Evolutionary conservation across 1,140 invertebrate species (phyloP), one percentile per base, ranked within the genome.

Genomic region (Brachionus manjavacas): DNA sequence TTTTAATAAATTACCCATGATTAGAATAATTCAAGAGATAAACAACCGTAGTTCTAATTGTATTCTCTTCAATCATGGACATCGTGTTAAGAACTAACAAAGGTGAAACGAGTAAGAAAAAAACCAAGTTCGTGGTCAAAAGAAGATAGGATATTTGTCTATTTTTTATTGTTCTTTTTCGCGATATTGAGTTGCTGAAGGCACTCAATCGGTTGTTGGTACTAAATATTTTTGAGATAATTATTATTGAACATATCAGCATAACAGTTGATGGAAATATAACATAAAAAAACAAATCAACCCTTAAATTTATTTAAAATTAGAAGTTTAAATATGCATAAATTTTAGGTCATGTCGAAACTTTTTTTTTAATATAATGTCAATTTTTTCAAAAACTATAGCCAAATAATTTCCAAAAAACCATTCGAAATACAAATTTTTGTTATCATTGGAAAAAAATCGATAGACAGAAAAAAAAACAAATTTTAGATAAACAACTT

Each of bases 211-310:
- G 25, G 43, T 81, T 81, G 79, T 43, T 60, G 16, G 79, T 81
- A 41, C 35, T 64, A 46, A 60, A 81, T 68, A 81, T 60, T 64
- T 60, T 81, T 60, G 79, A 20, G 20, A 81, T 81, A 35, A 81
- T 81, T 41, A 81, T 81, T 43, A 81, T 68, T 43, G 79, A 81
- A 64, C 79, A 81, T 60, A 68, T 68, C 9, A 81, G 52, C 79
- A 81, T 81, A 11, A 81, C 64, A 7, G 39, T 68, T 39, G 64
- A 81, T 25, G 79, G 79, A 81, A 81, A 60, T 64, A 81, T 64
- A 23, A 68, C 79, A 68, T 81, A 81, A 41, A 81, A 68, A 64
- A 68, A 60, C 52, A 81, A 46, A 81, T 81, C 79, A 23, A 81
- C 20, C 79, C 79, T 81, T 43, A 14, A 64, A 55, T 39, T 78